These are phyloP conservation scores for Urocynchramus pylzowi DNA, from an alignment of 2,113 vertebrate genomes.

Conservation along the genomic window DNA sequence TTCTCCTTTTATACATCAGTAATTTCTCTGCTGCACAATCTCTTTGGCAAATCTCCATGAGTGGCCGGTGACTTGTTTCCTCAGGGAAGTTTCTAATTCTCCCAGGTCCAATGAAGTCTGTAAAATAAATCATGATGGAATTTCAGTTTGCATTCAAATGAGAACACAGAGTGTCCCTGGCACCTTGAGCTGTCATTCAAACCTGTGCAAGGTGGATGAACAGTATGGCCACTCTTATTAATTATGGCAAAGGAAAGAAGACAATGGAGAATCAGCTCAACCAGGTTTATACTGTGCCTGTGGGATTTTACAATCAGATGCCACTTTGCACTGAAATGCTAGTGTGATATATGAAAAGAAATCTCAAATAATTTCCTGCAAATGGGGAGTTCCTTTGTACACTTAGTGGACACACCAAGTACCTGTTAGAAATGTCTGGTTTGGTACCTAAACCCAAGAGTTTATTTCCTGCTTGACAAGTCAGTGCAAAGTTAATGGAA, in stretches of 20 bases:
- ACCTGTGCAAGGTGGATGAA: not conserved
- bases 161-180: not conserved
- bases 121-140: not conserved
- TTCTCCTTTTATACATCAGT: not conserved
- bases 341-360: not conserved
- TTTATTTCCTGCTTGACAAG: not conserved
- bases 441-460: not conserved
- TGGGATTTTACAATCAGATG: not conserved
- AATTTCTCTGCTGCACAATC: not conserved
- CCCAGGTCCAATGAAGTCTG: not conserved
- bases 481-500: not conserved
- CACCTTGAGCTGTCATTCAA: not conserved
- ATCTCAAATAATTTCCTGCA: not conserved
- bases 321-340: not conserved
- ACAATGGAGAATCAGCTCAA: not conserved
- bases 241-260: not conserved
- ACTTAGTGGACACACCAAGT: not conserved
- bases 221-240: not conserved
- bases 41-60: not conserved
- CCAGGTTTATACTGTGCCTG: not conserved
- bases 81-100: not conserved
- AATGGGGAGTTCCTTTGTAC: not conserved
- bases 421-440: not conserved
- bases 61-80: not conserved
- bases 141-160: conserved; percentile 8